Evolutionary conservation across 2,113 vertebrate species (phyloP), one percentile per base, ranked within the genome.

Genomic region (Hylia prasina): DNA sequence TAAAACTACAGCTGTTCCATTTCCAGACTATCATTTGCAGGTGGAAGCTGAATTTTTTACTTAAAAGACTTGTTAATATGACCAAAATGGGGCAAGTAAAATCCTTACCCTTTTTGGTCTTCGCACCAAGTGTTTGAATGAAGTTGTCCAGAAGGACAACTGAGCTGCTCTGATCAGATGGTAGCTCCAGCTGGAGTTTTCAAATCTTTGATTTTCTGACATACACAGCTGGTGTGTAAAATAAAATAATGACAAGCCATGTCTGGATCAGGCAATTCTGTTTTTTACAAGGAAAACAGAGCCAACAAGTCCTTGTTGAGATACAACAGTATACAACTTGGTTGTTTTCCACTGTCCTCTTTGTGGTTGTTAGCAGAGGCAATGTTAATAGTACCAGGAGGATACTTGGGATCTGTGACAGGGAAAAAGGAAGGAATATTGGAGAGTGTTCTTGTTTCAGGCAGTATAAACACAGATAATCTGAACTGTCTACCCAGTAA

Each of bases 1-100:
- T 87, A 71, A 77, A 94, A 64, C 47, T 48, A n/a, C 86, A 89
- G 64, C 56, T 91, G 79, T 40, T 92, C 51, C 15, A 33, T 89
- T 94, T 78, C 25, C 48, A 87, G 51, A 37, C 48, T 8, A 40
- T 33, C 12, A 35, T 57, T 68, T 79, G 15, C 4, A 58, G 11
- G 30, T 68, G 56, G 68, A 81, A 89, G 61, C 27, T 71, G 76
- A 89, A 51, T 78, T 53, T 91, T 28, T 54, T 75, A 22, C 44
- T 71, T 69, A 39, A 64, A 89, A 48, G 45, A 35, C 35, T 73
- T 56, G 16, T 64, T 89, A 87, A 56, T 31, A 31, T 23, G 31
- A 64, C 17, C 35, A 68, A 91, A 94, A 27, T 18, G 28, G 11
- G 69, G 23, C 1, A 1, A 35, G 20, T 80, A 65, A 93, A 92